These are phyloP conservation scores for Ophraella communa DNA, from an alignment of 2,888 invertebrate genomes.

Conservation along the genomic window DNA sequence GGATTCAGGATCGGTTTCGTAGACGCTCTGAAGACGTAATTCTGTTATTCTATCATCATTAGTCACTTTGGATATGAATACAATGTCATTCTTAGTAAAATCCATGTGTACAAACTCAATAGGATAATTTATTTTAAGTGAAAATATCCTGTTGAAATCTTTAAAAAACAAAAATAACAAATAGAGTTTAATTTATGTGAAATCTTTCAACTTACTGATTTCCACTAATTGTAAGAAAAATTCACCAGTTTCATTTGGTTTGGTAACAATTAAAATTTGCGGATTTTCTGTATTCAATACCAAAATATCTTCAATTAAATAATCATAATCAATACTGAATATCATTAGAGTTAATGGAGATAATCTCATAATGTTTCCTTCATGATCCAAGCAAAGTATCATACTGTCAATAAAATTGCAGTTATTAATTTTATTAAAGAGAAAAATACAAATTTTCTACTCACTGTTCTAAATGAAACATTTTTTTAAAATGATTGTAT, in stretches of 20 bases:
- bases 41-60: constrained; percentile 39
- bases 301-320: constrained; percentile 32
- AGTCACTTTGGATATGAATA: constrained; percentile 46
- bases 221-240: constrained; percentile 31
- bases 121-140: constrained; percentile 44
- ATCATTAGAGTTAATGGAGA: constrained; percentile 35
- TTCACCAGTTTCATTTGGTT: constrained; percentile 31
- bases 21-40: constrained; percentile 50
- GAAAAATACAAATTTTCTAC: constrained; percentile 1
- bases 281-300: constrained; percentile 30
- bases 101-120: constrained; percentile 46
- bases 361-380: constrained; percentile 39
- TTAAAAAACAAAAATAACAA: constrained; percentile 21
- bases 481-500: constrained; percentile 27
- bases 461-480: constrained; percentile 34
- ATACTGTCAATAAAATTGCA: constrained; percentile 37
- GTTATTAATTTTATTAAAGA: no score
- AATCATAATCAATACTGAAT: constrained; percentile 36
- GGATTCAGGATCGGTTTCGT: constrained; percentile 60
- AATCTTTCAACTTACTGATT: constrained; percentile 25
- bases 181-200: neutral
- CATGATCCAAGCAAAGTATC: constrained; percentile 38
- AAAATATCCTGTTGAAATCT: constrained; percentile 45
- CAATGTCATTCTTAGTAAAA: constrained; percentile 47
- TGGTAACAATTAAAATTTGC: constrained; percentile 34